Conservation (phyloP, 2,888 invertebrate genomes). For the Thera britannica region DNA sequence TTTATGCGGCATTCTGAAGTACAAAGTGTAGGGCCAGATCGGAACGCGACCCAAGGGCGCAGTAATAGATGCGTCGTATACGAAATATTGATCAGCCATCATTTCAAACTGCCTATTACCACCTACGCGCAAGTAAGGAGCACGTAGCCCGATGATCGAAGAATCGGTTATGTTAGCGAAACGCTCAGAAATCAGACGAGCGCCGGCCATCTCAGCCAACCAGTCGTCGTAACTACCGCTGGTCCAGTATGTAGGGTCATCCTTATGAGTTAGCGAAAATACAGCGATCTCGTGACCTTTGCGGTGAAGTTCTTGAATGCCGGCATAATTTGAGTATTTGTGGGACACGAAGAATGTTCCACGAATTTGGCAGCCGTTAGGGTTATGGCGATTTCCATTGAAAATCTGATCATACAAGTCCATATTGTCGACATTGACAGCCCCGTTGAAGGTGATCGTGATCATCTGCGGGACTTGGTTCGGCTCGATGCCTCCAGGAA, state of each 20-base stretch:
- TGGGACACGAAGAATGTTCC: constrained; percentile 97
- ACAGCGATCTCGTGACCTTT: constrained; percentile 96
- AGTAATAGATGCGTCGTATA: constrained; percentile 97
- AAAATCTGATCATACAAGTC: constrained; percentile 96
- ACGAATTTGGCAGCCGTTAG: constrained; percentile 94
- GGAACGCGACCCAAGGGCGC: constrained; percentile 95
- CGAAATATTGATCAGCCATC: constrained; percentile 98
- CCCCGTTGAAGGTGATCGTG: constrained; percentile 96
- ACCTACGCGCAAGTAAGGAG: constrained; percentile 95
- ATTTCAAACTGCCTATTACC: constrained; percentile 98
- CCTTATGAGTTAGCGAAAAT: constrained; percentile 96
- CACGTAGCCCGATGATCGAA: constrained; percentile 94
- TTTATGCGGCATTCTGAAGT: constrained; percentile 98
- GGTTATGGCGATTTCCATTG: constrained; percentile 93
- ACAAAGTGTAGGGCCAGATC: constrained; percentile 98
- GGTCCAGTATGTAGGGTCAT: constrained; percentile 95
- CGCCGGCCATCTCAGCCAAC: constrained; percentile 98
- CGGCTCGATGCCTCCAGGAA: constrained; percentile 93
- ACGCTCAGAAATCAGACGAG: constrained; percentile 92
- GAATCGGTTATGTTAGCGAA: constrained; percentile 97
- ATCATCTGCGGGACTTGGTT: constrained; percentile 97
- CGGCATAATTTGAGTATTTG: constrained; percentile 96
- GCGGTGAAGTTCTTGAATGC: constrained; percentile 94
- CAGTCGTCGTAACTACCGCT: constrained; percentile 95
- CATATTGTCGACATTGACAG: constrained; percentile 96